These are phyloP conservation scores for Tachyglossus aculeatus DNA, from an alignment of 2,797 vertebrate species.

Conservation along the genomic window DNA sequence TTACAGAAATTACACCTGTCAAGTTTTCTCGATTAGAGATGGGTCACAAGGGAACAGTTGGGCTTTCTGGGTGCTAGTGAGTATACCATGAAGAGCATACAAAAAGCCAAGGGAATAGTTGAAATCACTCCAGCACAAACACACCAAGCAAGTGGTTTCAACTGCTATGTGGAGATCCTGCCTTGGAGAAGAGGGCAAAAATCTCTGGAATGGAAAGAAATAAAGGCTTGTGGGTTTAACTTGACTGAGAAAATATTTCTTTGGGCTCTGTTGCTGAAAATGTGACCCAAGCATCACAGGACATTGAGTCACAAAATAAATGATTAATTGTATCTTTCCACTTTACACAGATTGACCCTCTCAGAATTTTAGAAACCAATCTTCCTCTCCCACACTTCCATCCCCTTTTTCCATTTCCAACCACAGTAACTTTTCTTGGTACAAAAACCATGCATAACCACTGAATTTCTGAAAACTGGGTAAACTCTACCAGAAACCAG, in stretches of 20 bases:
- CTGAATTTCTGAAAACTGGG: too few relatives aligned
- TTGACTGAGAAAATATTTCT: not conserved
- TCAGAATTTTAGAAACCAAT: too few relatives aligned
- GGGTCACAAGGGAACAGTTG: accelerated
- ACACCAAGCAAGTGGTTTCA: not conserved
- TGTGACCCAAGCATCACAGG: not conserved
- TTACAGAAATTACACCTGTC: not conserved
- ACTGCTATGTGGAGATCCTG: not conserved
- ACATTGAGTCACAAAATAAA: not conserved
- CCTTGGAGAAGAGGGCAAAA: not conserved
- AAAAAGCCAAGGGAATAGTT: too few relatives aligned
- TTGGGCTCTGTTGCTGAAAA: too few relatives aligned
- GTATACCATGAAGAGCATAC: too few relatives aligned
- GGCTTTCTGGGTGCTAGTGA: not conserved
- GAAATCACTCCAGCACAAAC: not conserved
- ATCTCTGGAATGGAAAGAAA: not conserved
- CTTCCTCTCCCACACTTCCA: too few relatives aligned
- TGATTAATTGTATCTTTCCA: not conserved
- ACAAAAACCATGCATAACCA: too few relatives aligned
- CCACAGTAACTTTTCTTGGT: too few relatives aligned
- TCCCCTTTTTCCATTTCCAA: too few relatives aligned
- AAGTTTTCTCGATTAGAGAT: not conserved
- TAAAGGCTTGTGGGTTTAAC: not conserved
- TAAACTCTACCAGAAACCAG: too few relatives aligned
- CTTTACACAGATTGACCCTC: not conserved